Conservation (phyloP, 2,113 vertebrate species). For the Cinclus cinclus region DNA sequence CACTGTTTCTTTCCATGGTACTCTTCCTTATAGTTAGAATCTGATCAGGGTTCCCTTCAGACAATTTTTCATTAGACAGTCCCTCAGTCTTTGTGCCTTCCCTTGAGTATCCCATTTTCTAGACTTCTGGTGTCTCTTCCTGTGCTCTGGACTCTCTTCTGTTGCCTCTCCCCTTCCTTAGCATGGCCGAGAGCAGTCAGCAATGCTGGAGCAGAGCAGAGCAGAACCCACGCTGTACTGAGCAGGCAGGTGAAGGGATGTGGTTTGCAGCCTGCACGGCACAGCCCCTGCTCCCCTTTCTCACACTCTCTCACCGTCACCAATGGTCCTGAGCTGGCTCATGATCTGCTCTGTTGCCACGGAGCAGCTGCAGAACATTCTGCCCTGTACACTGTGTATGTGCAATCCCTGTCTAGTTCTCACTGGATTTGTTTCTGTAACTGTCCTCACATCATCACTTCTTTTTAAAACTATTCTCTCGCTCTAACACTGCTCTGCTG, state of each 20-base stretch:
- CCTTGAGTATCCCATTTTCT: neutral
- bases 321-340: rapidly evolving
- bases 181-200: neutral
- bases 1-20: neutral
- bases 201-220: neutral
- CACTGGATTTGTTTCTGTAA: neutral
- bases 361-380: neutral
- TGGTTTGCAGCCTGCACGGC: neutral
- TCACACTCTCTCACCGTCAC: rapidly evolving
- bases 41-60: neutral
- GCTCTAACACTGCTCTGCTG: neutral
- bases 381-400: neutral
- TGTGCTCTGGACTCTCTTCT: neutral
- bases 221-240: rapidly evolving
- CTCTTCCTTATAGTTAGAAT: neutral
- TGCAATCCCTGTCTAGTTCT: neutral
- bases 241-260: neutral
- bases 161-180: neutral
- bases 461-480: neutral
- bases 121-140: neutral
- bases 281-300: neutral
- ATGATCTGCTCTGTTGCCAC: neutral
- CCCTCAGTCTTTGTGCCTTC: neutral
- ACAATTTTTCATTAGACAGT: neutral
- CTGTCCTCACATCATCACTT: neutral